Conservation (phyloP, 2,113 vertebrate species). For the Tursiops truncatus region DNA sequence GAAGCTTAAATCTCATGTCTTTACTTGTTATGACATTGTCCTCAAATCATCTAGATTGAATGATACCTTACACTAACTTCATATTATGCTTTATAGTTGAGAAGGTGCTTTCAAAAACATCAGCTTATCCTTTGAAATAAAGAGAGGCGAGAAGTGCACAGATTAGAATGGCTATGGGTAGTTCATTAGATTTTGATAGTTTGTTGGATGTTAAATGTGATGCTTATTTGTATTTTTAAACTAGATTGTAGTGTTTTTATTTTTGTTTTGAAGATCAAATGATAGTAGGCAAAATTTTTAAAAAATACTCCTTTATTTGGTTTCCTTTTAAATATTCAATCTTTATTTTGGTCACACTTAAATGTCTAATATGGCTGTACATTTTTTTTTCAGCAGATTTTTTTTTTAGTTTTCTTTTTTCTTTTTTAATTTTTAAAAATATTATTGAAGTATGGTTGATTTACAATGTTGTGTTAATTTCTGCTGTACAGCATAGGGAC, state of each 20-base stretch:
- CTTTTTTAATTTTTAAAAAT: too few species aligned
- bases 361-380: background rate
- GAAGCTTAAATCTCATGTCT: background rate
- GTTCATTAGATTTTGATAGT: background rate
- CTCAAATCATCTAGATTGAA: background rate
- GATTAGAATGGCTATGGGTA: background rate
- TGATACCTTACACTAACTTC: background rate
- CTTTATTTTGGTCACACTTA: background rate
- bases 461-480: too few species aligned
- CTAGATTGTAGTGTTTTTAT: background rate
- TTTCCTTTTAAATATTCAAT: constrained; percentile 19
- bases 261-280: constrained; percentile 10
- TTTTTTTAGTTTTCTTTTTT: too few species aligned
- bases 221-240: background rate
- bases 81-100: background rate
- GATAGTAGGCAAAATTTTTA: background rate
- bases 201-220: background rate
- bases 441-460: too few species aligned
- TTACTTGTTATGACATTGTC: background rate
- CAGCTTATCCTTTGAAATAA: background rate
- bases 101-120: background rate
- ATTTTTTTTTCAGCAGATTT: background rate
- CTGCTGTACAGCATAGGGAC: too few species aligned
- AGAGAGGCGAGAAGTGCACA: background rate
- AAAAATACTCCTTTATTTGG: constrained; percentile 9